A percentile compares a stretch with the other conserved stretches of the same genome.
These are phyloP conservation scores for Percina caprodes DNA, from an alignment of 2,113 vertebrate genomes.

Conservation along the genomic window DNA sequence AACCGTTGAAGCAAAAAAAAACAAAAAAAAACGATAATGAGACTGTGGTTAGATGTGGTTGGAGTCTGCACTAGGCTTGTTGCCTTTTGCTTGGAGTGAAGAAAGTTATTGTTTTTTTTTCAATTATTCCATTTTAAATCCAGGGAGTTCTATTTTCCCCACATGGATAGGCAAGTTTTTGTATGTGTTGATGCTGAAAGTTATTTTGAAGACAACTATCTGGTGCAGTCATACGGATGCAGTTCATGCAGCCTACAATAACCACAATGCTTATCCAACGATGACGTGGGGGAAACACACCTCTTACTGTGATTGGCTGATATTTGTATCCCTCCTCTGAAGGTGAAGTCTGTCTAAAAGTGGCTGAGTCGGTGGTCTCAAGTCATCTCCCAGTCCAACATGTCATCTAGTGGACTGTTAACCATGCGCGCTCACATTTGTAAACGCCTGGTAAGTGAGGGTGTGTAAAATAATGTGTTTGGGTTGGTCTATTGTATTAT, in stretches of 20 bases:
- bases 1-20: too few relatives aligned
- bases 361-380: not conserved
- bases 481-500: not conserved
- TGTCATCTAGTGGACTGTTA: slow-evolving; percentile 75
- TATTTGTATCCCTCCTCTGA: slow-evolving; percentile 44
- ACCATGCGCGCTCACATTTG: slow-evolving; percentile 70
- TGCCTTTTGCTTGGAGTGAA: too few relatives aligned
- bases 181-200: too few relatives aligned
- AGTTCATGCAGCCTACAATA: slow-evolving; percentile 36
- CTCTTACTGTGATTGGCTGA: slow-evolving; percentile 78
- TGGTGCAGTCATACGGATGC: too few relatives aligned
- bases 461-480: accelerated
- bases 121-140: too few relatives aligned
- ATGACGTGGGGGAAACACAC: slow-evolving; percentile 63
- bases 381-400: slow-evolving; percentile 28
- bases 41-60: too few relatives aligned
- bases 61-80: too few relatives aligned
- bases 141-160: too few relatives aligned
- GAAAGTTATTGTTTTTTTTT: too few relatives aligned
- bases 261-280: slow-evolving; percentile 48
- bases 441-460: slow-evolving; percentile 80
- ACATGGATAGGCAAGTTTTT: too few relatives aligned
- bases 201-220: too few relatives aligned
- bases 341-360: slow-evolving; percentile 70
- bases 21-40: too few relatives aligned